A percentile compares a stretch with the other conserved stretches of the same genome.
These are phyloP conservation scores for Petrolisthes cinctipes DNA, from an alignment of 2,888 invertebrate species.

Conservation along the genomic window DNA sequence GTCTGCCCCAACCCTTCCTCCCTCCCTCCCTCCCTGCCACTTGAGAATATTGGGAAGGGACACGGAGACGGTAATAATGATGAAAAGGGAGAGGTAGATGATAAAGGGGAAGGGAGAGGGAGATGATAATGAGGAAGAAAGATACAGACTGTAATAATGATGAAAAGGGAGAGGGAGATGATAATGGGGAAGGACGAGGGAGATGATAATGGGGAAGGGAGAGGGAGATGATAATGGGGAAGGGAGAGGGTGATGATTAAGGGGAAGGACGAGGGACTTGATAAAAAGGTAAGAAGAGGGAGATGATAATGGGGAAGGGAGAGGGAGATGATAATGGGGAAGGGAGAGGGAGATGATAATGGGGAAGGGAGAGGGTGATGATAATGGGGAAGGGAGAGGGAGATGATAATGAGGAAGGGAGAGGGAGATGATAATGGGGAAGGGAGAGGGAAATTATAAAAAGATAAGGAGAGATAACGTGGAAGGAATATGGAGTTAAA, in stretches of 20 bases:
- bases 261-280: too few relatives aligned
- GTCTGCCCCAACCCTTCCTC: too few relatives aligned
- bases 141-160: too few relatives aligned
- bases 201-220: background rate
- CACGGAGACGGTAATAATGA: too few relatives aligned
- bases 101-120: background rate
- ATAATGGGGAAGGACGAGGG: background rate
- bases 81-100: background rate
- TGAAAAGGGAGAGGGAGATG: background rate
- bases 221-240: background rate
- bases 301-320: too few relatives aligned
- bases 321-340: background rate
- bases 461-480: background rate
- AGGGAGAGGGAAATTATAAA: background rate
- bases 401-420: background rate
- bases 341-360: background rate
- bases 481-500: background rate
- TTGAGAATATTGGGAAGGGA: too few relatives aligned
- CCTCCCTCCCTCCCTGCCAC: too few relatives aligned
- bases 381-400: background rate
- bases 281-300: too few relatives aligned
- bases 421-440: background rate
- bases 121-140: background rate
- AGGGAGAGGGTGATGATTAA: background rate
- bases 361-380: background rate